Evolutionary conservation across 2,797 vertebrate genomes (phyloP).

Genomic region (Limnodromus scolopaceus): DNA sequence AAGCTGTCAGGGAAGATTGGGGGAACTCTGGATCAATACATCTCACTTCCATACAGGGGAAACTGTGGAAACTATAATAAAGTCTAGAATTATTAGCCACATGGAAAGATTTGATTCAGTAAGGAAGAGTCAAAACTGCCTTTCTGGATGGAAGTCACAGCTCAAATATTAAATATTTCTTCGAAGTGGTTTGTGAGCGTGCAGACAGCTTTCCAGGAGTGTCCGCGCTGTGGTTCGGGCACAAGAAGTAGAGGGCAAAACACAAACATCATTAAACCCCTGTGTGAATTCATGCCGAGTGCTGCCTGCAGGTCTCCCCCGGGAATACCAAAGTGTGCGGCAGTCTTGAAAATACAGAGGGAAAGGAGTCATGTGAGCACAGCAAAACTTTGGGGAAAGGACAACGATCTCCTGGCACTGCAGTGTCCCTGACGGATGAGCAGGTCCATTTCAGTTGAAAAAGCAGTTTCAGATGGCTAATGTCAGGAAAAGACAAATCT

Average conservation of each 20-base stretch:
- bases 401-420: not conserved
- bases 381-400: not conserved
- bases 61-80: not conserved
- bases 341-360: not conserved
- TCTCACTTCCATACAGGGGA: not conserved
- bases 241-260: not conserved
- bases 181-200: not conserved
- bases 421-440: not conserved
- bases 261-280: not conserved
- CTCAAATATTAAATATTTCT: not conserved
- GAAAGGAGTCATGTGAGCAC: not conserved
- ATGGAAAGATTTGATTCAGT: not conserved
- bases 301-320: not conserved
- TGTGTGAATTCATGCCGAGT: not conserved
- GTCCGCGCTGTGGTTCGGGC: not conserved
- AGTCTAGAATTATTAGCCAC: not conserved
- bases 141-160: not conserved
- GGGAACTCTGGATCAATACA: not conserved
- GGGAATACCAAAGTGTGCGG: not conserved
- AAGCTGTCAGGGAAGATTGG: not conserved
- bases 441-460: not conserved
- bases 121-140: conserved; percentile 1
- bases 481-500: not conserved
- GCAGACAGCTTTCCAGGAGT: not conserved
- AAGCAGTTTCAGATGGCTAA: not conserved